Percentiles rank a stretch among this genome's conserved stretches.
These are phyloP conservation scores for Macrophya annulata DNA, from an alignment of 2,888 invertebrate genomes.

Conservation along the genomic window DNA sequence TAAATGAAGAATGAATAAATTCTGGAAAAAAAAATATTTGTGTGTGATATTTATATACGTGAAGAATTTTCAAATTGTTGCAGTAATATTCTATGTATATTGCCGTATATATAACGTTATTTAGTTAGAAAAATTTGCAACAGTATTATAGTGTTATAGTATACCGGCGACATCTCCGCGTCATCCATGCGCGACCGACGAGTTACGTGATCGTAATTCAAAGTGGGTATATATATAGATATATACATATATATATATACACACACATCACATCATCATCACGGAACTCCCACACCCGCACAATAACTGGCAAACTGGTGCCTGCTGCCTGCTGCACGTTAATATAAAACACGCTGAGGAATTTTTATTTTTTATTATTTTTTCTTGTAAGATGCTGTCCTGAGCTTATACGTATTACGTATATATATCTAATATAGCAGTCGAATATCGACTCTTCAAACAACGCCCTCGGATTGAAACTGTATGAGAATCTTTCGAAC, in stretches of 20 bases:
- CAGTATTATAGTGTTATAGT: neutral
- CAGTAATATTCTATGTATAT: too few relatives aligned
- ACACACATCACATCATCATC: neutral
- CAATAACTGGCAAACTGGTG: conserved; percentile 18
- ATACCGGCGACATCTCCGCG: conserved; percentile 23
- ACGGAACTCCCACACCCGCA: conserved; percentile 29
- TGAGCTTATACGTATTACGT: neutral
- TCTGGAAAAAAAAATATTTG: too few relatives aligned
- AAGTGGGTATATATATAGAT: conserved; percentile 24
- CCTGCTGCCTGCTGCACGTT: neutral
- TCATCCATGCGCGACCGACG: conserved; percentile 26
- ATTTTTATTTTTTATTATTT: neutral
- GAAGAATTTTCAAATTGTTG: too few relatives aligned
- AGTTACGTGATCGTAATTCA: conserved; percentile 51
- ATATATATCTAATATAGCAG: neutral
- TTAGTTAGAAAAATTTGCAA: neutral
- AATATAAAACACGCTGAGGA: conserved; percentile 2
- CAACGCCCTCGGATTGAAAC: neutral
- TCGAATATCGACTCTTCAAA: neutral
- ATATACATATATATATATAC: neutral
- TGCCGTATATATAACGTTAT: too few relatives aligned
- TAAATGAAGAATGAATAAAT: too few relatives aligned
- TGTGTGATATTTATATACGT: too few relatives aligned
- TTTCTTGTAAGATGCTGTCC: neutral
- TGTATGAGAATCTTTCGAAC: neutral